These are phyloP conservation scores for Scaptomyza polygonia DNA, from an alignment of 2,888 invertebrate genomes.

Conservation along the genomic window DNA sequence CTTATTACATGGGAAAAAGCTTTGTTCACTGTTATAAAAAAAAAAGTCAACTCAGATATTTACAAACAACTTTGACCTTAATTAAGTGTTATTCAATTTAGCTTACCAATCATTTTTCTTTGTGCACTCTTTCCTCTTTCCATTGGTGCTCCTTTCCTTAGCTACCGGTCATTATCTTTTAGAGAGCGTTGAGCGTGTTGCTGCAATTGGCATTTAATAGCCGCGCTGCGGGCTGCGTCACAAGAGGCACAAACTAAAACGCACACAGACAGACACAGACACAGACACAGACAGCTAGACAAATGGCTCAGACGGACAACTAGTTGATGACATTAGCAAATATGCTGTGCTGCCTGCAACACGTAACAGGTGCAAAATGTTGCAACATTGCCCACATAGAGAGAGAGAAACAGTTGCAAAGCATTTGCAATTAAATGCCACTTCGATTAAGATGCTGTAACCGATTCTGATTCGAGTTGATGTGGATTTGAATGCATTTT, in stretches of 20 bases:
- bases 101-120: background rate
- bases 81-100: background rate
- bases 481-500: constrained; percentile 1
- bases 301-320: constrained; percentile 4
- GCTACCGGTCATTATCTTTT: constrained; percentile 30
- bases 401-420: constrained; percentile 19
- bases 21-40: background rate
- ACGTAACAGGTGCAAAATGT: constrained; percentile 54
- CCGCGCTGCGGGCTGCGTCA: constrained; percentile 43
- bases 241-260: constrained; percentile 14
- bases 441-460: constrained; percentile 39
- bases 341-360: constrained; percentile 22
- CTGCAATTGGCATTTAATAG: constrained; percentile 67
- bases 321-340: constrained; percentile 43
- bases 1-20: background rate
- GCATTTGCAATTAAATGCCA: constrained; percentile 35
- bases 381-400: constrained; percentile 18
- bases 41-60: background rate
- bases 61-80: background rate
- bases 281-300: background rate
- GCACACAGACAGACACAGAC: background rate
- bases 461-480: background rate
- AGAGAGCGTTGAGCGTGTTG: constrained; percentile 28
- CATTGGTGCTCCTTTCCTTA: background rate
- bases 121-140: background rate